Evolutionary conservation across 2,888 invertebrate species (phyloP), one percentile per base, ranked within the genome.

Genomic region (Hypsopygia costalis): DNA sequence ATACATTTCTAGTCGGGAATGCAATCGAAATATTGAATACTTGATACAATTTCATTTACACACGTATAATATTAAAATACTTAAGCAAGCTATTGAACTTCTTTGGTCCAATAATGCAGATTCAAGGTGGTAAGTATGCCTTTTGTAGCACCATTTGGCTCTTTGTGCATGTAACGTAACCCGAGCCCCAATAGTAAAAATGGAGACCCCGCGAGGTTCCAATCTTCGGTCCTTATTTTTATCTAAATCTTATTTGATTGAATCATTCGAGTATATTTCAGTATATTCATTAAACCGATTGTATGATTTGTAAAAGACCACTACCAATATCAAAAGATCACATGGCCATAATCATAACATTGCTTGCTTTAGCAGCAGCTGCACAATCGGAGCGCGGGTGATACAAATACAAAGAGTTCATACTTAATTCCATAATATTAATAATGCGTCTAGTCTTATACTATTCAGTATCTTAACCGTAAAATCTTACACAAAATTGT

Each of bases 1-100:
- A 37, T 41, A 43, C 35, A 45, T 54, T 62, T 56, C 16, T 57
- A 62, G 55, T 62, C 51, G 70, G 80, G 80, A 81, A 81, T 81
- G 80, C 79, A 64, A 69, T 62, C 60, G 65, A 64, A 64, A 63
- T 63, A 53, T 60, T 44, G 46, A 40, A 49, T 44, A 43, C 49
- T 44, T 46, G 42, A 48, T 47, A 27, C 28, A 39, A 9, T 32
- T 27, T 16, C 33, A 32, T 33, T 33, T 16, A 16, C 27, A 31
- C 31, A 33, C 32, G 10, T 39, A 38, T 31, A 33, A 16, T 11
- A 27, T 31, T 27, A 32, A 27, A 36, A 36, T 22, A 36, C 10
- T n/a, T 40, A 37, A 11, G 11, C 33, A 40, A 10, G 35, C 16
- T 16, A 16, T 32, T 32, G 29, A 41, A 43, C 41, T 36, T 51